Evolutionary conservation across 2,113 vertebrate species (phyloP), one percentile per base, ranked within the genome.

Genomic region (Gallinago media): DNA sequence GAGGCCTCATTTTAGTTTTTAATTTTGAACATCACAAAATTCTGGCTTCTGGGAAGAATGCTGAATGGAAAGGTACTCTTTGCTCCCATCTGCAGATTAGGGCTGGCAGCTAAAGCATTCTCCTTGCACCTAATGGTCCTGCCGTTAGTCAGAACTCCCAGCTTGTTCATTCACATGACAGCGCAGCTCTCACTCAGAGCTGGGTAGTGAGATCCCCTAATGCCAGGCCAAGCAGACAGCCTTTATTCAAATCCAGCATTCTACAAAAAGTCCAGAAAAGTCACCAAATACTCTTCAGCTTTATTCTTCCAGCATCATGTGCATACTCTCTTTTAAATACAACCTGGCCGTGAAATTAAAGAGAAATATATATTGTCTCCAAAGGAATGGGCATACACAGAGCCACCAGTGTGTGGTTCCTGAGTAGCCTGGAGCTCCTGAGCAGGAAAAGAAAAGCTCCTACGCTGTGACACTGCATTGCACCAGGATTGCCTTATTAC

Each of bases 401-500:
- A 82, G 19, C 36, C 77, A 56, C 46, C 20, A 47, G 2, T 15
- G 9, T 36, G 27, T 22, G 42, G 49, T 44, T 83, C 58, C 75
- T 25, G 40, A 80, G 38, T 3, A 47, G 66, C 47, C 59, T 62
- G 61, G 32, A 87, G 27, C 56, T 36, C 50, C 61, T 46, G 25
- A 74, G 54, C 31, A 70, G 66, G 2, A n/a, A 61, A 71, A 77
- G 23, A 20, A 66, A 66, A 83, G 44, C 26, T 73, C 15, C 80
- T 50, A 25, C 34, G 16, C 20, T 17, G 25, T 0, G 0, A 15
- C 8, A 15, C 22, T 68, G 36, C 38, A 12, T 9, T 68, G 63
- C n/a, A 78, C 34, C 54, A 40, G 44, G 34, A 40, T 0, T 72
- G 70, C 36, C 23, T 58, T 11, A 19, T 5, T 44, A 12, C 62